Evolutionary conservation across 2,888 invertebrate genomes (phyloP), one percentile per base, ranked within the genome.

Genomic region (Lasioglossum figueresi): DNA sequence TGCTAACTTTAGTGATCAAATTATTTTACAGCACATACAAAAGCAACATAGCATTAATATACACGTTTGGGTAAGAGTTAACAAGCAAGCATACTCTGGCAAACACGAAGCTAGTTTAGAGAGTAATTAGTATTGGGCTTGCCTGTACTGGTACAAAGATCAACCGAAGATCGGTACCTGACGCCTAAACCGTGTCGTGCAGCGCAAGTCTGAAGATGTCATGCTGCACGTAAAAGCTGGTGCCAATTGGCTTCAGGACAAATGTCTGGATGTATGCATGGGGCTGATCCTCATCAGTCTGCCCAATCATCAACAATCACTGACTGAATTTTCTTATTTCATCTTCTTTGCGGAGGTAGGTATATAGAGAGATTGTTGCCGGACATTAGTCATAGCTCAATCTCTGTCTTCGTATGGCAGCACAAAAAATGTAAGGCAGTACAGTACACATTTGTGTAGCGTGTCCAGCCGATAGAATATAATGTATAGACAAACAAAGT

Each of bases 261-360:
- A 99, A 99, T 91, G 97, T 98, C 96, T 99, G 99, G 94, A 97
- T 97, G 96, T 98, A 99, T 91, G 98, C 98, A 95, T 99, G 98
- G 91, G 98, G 98, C 94, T 97, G 98, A 96, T 99, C 99, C 93
- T 99, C 98, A 95, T 99, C 99, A 92, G 98, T 99, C 99, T 99
- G 96, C 95, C 95, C 95, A 95, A 95, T 95, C 94, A 95, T 93
- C 94, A 95, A 94, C 88, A 94, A 94, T 94, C 92, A 94, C 87
- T 91, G 89, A 92, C 93, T 94, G 90, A 93, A 91, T 93, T 92
- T 91, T 89, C 87, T 91, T 88, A 90, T 88, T 88, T 91, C 89
- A 92, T 91, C 90, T 90, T 89, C 91, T 90, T 92, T 90, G 89
- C 89, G 88, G 90, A 89, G 88, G 88, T 84, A 90, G 89, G 88